A percentile compares a stretch with the other conserved stretches of the same genome.
phyloP scores from a whole-genome alignment of 2,113 vertebrate species.

The Syrmaticus mikado region DNA sequence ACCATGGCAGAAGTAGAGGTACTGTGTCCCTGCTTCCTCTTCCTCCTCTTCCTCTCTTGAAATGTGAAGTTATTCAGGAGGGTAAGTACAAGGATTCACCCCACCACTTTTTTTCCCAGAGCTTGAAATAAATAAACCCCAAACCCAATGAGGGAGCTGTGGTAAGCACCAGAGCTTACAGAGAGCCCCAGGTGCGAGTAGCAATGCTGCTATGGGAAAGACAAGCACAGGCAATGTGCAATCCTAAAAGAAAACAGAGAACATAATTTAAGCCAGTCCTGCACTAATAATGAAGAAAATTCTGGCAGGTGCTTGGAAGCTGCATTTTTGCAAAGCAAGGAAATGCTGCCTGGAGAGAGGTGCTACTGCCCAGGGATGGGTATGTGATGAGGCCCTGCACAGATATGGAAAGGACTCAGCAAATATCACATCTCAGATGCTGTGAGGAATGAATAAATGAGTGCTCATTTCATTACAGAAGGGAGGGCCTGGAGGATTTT shows the following conservation, averaged over 20 bases:
- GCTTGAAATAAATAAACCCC: neutral
- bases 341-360: too few relatives aligned
- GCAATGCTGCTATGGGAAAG: neutral
- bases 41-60: neutral
- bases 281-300: neutral
- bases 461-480: neutral
- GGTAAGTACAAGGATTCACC: neutral
- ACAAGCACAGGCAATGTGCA: neutral
- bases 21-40: too few relatives aligned
- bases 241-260: neutral
- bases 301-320: neutral
- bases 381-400: neutral
- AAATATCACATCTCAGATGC: neutral
- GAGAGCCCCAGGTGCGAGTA: neutral
- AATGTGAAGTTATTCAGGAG: neutral
- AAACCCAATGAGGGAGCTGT: neutral
- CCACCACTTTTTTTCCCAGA: neutral
- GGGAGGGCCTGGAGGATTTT: neutral
- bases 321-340: neutral
- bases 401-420: neutral
- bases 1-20: neutral
- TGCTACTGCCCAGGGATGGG: neutral
- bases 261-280: neutral
- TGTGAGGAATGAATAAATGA: neutral
- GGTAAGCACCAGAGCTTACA: neutral